Conservation (phyloP, 2,113 vertebrate genomes). For the Serinus canaria region DNA sequence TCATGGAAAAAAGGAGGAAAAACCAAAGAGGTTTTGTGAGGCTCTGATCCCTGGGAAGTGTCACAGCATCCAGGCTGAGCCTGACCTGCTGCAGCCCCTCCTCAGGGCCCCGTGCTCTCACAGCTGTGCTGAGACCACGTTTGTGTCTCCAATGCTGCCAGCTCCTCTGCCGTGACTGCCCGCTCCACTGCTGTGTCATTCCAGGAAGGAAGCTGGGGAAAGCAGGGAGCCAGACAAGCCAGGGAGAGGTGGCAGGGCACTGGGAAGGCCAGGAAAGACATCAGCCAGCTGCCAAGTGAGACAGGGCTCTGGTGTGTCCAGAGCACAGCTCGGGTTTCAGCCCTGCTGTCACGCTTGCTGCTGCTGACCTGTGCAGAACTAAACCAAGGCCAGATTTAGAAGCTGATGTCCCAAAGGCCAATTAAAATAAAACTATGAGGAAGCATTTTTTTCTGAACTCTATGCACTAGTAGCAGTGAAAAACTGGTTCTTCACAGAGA, state of each 20-base stretch:
- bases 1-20: background rate
- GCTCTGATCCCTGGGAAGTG: background rate
- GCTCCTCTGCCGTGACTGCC: background rate
- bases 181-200: background rate
- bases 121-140: fast-evolving
- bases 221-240: background rate
- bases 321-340: background rate
- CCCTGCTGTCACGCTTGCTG: fast-evolving
- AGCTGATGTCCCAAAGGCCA: background rate
- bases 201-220: fast-evolving
- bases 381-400: background rate
- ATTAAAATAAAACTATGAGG: background rate
- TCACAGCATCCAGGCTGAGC: background rate
- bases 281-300: background rate
- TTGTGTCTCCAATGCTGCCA: background rate
- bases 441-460: background rate
- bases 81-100: background rate
- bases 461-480: fast-evolving
- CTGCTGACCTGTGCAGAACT: background rate
- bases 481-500: background rate
- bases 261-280: background rate
- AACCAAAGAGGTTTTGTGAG: background rate
- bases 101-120: background rate
- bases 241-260: background rate
- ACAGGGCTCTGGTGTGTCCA: background rate